phyloP scores from a whole-genome alignment of 2,797 vertebrate species.

The Chloroceryle inda region DNA sequence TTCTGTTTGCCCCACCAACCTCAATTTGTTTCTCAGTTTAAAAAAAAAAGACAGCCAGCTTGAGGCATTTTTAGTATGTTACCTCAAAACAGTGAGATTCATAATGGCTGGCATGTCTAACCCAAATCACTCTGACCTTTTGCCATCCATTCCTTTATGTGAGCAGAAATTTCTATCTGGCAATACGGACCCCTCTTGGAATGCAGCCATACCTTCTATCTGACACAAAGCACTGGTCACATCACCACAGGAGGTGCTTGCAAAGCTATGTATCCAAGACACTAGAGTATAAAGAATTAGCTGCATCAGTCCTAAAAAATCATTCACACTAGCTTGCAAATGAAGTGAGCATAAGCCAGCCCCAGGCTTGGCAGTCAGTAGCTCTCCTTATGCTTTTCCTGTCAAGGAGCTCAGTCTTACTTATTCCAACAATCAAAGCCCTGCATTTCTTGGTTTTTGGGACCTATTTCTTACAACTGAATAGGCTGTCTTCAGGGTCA shows the following conservation, averaged over 20 bases:
- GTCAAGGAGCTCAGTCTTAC: neutral
- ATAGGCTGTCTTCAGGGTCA: neutral
- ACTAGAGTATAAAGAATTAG: neutral
- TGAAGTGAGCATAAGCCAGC: neutral
- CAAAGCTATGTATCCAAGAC: neutral
- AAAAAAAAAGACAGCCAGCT: neutral
- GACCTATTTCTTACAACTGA: neutral
- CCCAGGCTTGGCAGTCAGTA: neutral
- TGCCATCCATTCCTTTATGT: neutral
- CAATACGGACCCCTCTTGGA: fast-evolving
- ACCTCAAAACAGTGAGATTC: neutral
- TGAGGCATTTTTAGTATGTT: fast-evolving
- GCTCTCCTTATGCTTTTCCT: neutral
- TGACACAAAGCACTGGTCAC: neutral
- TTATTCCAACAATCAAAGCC: neutral
- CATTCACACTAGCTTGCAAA: neutral
- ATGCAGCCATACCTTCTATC: fast-evolving
- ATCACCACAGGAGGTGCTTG: neutral
- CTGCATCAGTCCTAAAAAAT: neutral
- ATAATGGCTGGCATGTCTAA: neutral
- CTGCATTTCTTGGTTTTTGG: neutral
- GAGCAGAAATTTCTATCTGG: neutral
- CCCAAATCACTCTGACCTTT: neutral
- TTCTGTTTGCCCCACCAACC: neutral
- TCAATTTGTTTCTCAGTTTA: neutral